Percentiles rank a stretch among this genome's conserved stretches.
phyloP scores from a whole-genome alignment of 2,113 vertebrate species.

The Oryzias curvinotus region DNA sequence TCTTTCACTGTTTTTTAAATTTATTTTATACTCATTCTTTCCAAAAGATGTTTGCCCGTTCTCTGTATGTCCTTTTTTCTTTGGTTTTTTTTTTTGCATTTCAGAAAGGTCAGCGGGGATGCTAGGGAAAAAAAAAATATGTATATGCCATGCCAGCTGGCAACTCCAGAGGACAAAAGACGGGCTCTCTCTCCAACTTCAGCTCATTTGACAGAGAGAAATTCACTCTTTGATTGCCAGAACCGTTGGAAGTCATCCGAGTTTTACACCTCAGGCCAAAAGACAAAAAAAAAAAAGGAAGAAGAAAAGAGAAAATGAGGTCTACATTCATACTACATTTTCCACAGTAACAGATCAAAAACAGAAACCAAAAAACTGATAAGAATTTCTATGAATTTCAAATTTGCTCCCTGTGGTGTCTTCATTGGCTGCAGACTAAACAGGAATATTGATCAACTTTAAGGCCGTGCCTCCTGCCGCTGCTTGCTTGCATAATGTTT shows the following conservation, averaged over 20 bases:
- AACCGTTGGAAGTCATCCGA: conserved; percentile 27
- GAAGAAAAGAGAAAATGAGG: conserved; percentile 12
- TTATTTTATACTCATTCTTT: conserved; percentile 22
- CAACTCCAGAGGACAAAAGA: conserved; percentile 49
- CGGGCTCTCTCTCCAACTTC: conserved; percentile 29
- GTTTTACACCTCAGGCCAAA: conserved; percentile 22
- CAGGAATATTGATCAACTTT: conserved; percentile 58
- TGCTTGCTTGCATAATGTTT: conserved; percentile 25
- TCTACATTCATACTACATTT: conserved; percentile 14
- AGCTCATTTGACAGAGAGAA: conserved; percentile 40
- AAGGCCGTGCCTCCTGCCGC: conserved; percentile 30
- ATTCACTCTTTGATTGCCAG: conserved; percentile 39
- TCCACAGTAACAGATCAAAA: conserved; percentile 67
- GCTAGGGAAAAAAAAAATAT: conserved; percentile 18
- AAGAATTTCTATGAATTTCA: conserved; percentile 73
- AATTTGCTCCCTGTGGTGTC: conserved; percentile 51
- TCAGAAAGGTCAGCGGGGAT: conserved; percentile 57
- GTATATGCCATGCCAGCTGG: conserved; percentile 32
- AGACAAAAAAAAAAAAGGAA: conserved; percentile 21
- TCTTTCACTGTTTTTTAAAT: conserved; percentile 56
- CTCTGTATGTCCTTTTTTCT: neutral
- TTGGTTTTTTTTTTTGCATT: conserved; percentile 26
- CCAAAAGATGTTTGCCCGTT: conserved; percentile 63
- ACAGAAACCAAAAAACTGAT: conserved; percentile 52
- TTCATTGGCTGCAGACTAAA: conserved; percentile 46